Evolutionary conservation across 1,140 invertebrate species (phyloP).

Genomic region (Cepaea nemoralis): DNA sequence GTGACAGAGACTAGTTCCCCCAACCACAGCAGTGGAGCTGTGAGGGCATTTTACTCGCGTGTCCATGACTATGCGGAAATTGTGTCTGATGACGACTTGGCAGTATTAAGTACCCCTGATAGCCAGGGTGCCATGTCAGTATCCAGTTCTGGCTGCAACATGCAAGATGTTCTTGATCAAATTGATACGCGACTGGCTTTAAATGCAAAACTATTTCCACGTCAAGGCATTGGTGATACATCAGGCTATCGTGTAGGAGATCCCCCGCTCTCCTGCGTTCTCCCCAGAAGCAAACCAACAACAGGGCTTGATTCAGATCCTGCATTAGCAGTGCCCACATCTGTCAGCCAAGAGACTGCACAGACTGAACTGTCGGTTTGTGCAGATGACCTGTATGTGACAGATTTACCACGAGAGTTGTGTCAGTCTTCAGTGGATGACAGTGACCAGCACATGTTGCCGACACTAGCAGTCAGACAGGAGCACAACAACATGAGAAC

Average conservation of each 20-base stretch:
- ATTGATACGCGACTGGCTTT: slow-evolving; percentile 38
- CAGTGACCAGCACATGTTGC: no score
- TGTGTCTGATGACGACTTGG: slow-evolving; percentile 52
- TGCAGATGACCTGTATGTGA: no score
- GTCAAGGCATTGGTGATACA: slow-evolving; percentile 27
- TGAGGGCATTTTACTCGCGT: slow-evolving; percentile 45
- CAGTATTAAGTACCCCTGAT: not conserved
- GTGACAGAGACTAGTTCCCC: not conserved
- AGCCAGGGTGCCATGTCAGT: slow-evolving; percentile 34
- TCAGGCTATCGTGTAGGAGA: slow-evolving; percentile 19
- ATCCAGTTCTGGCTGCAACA: slow-evolving; percentile 44
- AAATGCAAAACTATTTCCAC: slow-evolving; percentile 35
- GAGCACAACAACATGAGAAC: no score
- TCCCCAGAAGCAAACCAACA: not conserved
- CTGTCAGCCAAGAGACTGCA: not conserved
- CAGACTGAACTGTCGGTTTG: slow-evolving; percentile 32
- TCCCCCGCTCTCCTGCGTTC: not conserved
- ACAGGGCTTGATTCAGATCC: no score
- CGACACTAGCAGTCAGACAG: no score
- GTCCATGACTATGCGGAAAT: slow-evolving; percentile 67
- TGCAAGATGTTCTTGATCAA: slow-evolving; percentile 46
- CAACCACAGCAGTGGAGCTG: slow-evolving; percentile 20
- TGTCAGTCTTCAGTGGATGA: no score
- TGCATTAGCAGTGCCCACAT: no score
- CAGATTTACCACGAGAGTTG: no score